These are phyloP conservation scores for Spicauda simplicius DNA, from an alignment of 2,888 invertebrate species.

Conservation along the genomic window DNA sequence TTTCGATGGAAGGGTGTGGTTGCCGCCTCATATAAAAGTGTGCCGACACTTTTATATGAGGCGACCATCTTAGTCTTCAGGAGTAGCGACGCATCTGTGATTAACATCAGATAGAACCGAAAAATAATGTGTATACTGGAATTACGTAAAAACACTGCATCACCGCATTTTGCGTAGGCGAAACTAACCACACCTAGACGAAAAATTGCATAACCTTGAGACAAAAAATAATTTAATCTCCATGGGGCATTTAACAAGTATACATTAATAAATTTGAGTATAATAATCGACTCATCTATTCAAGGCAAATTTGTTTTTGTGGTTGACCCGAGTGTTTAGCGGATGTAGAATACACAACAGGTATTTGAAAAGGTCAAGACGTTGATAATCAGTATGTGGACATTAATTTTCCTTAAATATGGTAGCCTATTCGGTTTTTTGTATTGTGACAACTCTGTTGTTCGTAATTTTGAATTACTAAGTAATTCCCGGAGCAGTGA, in stretches of 20 bases:
- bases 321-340: constrained; percentile 13
- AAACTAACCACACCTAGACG: no score
- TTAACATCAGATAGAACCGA: no score
- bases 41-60: no score
- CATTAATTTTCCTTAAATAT: constrained; percentile 8
- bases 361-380: constrained; percentile 27
- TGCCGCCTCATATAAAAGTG: no score
- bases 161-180: no score
- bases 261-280: constrained; percentile 28
- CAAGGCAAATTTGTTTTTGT: constrained; percentile 32
- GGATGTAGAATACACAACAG: constrained; percentile 24
- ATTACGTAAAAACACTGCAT: no score
- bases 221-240: constrained; percentile 20
- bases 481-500: no score
- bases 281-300: constrained; percentile 24
- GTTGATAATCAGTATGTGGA: constrained; percentile 17
- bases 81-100: no score
- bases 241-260: constrained; percentile 8
- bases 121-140: no score
- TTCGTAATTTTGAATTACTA: no score
- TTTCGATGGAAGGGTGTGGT: no score
- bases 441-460: not conserved
- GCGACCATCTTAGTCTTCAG: no score
- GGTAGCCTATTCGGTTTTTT: not conserved
- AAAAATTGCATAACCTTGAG: not conserved